Evolutionary conservation across 2,888 invertebrate species (phyloP), one percentile per base, ranked within the genome.

Genomic region (Petrolisthes manimaculis): DNA sequence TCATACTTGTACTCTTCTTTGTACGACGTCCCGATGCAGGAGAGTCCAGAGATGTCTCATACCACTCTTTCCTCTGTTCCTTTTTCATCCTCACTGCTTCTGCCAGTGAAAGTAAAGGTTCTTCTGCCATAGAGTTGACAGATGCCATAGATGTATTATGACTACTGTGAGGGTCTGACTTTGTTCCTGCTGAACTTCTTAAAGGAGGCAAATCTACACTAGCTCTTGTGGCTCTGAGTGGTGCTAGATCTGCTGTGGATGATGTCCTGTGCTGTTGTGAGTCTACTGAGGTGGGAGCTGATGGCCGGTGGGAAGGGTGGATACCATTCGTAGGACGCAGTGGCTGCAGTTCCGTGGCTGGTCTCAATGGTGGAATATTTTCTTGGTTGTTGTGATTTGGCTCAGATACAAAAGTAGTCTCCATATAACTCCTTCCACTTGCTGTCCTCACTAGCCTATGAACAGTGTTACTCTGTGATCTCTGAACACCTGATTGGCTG

Each of bases 31-130:
- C 89, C 8, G 92, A 84, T 3, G 94, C 93, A 4, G 94, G 94
- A 0, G 95, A 94, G 92, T 95, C 95, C 91, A 95, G 92, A 4
- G 95, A 95, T 0, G 95, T 95, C 92, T 95, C 95, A 92, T 95
- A 95, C 95, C 95, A 95, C 91, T 95, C 91, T 88, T 85, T 91
- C 79, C 87, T 89, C 77, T 81, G 69, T 24, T 91, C 89, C 55
- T 90, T 88, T 77, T 89, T 85, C 67, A 86, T 78, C 53, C 88
- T 86, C 4, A 89, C 91, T 37, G 89, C 91, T 61, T 91, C 91
- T 54, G 91, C 91, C 55, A 91, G 79, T 37, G 89, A 89, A 12
- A 91, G 75, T 54, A 91, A 79, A 21, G 91, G 91, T 55, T 89
- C 91, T 74, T 84, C 83, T 37, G 84, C 55, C 77, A 86, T 77